Conservation (phyloP, 2,888 invertebrate genomes). For the Xanthorhoe designata region DNA sequence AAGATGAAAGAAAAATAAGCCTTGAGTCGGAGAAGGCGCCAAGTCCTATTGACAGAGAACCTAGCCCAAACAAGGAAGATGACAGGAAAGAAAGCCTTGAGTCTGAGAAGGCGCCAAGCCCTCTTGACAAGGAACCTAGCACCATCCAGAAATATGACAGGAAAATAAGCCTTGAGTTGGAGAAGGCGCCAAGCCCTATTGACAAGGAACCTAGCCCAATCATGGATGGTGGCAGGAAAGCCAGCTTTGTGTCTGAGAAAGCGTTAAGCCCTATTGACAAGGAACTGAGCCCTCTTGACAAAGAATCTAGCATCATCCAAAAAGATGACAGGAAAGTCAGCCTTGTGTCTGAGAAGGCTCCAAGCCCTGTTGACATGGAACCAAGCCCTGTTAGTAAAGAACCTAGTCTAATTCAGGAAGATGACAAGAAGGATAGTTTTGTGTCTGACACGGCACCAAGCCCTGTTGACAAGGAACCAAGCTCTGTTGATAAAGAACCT, state of each 20-base stretch:
- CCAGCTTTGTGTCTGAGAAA: neutral
- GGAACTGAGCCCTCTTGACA: neutral
- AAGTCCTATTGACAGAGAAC: slow-evolving; percentile 19
- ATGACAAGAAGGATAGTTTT: neutral
- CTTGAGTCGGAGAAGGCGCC: slow-evolving; percentile 22
- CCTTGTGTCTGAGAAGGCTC: neutral
- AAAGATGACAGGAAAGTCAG: slow-evolving; percentile 13
- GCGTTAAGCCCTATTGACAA: neutral
- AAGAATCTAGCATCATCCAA: neutral
- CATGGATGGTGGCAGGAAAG: neutral
- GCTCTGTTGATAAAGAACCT: neutral
- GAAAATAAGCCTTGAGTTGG: slow-evolving; percentile 12
- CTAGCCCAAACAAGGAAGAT: slow-evolving; percentile 14
- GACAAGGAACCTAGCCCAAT: neutral
- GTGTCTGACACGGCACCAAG: neutral
- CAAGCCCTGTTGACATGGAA: neutral
- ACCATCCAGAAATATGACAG: slow-evolving; percentile 1
- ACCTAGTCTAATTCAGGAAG: neutral
- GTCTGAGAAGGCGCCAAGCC: neutral
- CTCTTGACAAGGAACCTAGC: neutral
- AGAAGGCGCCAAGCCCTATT: slow-evolving; percentile 7
- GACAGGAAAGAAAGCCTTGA: slow-evolving; percentile 6
- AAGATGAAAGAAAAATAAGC: slow-evolving; percentile 14
- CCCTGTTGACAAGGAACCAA: neutral
- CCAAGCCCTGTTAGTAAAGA: neutral